phyloP scores from a whole-genome alignment of 2,888 invertebrate genomes.

The Asteroscopus sphinx region DNA sequence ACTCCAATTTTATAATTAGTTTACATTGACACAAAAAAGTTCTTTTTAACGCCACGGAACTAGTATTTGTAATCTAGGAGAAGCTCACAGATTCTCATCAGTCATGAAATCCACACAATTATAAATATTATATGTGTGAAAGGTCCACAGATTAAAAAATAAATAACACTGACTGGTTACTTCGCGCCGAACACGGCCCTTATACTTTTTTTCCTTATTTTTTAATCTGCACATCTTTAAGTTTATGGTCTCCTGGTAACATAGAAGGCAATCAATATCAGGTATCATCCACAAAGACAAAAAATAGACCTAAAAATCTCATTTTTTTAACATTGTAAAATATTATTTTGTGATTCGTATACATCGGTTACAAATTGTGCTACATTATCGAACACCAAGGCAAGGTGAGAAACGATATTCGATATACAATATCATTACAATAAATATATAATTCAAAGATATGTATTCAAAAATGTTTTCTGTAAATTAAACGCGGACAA shows the following conservation, averaged over 20 bases:
- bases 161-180: constrained; percentile 44
- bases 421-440: constrained; percentile 75
- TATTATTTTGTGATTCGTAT: constrained; percentile 87
- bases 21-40: constrained; percentile 48
- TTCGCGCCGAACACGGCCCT: constrained; percentile 50
- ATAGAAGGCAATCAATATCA: constrained; percentile 83
- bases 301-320: constrained; percentile 88
- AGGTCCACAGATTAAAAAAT: constrained; percentile 68
- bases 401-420: constrained; percentile 84
- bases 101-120: constrained; percentile 77
- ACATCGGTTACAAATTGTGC: constrained; percentile 90
- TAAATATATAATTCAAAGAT: constrained; percentile 86
- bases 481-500: constrained; percentile 84
- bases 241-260: constrained; percentile 81
- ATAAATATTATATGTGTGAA: constrained; percentile 71
- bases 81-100: constrained; percentile 81
- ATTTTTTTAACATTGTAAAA: constrained; percentile 87
- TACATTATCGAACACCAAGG: constrained; percentile 88
- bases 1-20: constrained; percentile 43
- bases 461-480: constrained; percentile 81
- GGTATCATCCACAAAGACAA: constrained; percentile 78
- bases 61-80: constrained; percentile 67
- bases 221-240: constrained; percentile 65
- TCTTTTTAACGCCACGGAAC: constrained; percentile 64
- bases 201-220: constrained; percentile 42